Conservation (phyloP, 2,797 vertebrate genomes). For the Enteromius fasciolatus region DNA sequence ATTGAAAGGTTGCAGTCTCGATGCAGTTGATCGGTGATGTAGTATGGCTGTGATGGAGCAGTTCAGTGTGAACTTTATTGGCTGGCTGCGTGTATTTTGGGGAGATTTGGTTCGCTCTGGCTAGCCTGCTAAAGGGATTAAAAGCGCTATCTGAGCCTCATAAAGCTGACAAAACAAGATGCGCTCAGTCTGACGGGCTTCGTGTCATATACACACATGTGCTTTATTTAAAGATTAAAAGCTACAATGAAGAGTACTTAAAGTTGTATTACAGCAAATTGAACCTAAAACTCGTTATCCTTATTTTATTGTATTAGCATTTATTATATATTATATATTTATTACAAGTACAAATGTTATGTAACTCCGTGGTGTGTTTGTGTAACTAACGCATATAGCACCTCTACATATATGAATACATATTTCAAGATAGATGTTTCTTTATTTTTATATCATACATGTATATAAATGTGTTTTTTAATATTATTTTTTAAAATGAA, state of each 20-base stretch:
- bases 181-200: neutral
- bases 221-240: too few relatives aligned
- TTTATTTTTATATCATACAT: too few relatives aligned
- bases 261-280: neutral
- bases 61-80: neutral
- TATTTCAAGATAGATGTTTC: too few relatives aligned
- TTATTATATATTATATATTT: neutral
- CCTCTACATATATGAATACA: too few relatives aligned
- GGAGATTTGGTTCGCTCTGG: neutral
- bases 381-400: too few relatives aligned
- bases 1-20: neutral
- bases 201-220: neutral
- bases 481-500: too few relatives aligned
- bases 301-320: neutral
- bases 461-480: too few relatives aligned
- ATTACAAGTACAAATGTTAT: neutral
- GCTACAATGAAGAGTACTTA: neutral
- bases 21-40: neutral
- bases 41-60: neutral
- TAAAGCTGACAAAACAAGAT: slow-evolving; percentile 22
- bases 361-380: too few relatives aligned
- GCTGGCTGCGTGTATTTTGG: slow-evolving; percentile 7
- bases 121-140: slow-evolving; percentile 41
- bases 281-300: neutral
- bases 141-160: slow-evolving; percentile 24